Evolutionary conservation across 1,140 invertebrate species (phyloP).

Genomic region (Araneus ventricosus): DNA sequence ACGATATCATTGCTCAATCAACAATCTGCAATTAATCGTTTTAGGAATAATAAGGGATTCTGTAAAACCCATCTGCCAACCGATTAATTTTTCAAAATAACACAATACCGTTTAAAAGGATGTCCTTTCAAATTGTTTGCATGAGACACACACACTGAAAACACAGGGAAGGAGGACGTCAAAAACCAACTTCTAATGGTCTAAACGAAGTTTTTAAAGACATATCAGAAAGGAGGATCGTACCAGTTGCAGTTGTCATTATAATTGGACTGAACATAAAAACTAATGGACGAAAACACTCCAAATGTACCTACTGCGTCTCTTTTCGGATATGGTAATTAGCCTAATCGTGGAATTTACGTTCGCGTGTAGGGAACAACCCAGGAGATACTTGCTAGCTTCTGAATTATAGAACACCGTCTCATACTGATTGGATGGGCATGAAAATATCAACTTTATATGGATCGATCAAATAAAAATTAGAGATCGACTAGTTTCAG

Average conservation of each 20-base stretch:
- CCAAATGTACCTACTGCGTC: neutral
- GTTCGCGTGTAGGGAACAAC: neutral
- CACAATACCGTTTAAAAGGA: neutral
- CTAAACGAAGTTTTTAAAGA: no score
- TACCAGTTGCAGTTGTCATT: neutral
- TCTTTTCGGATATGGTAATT: neutral
- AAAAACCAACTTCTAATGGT: no score
- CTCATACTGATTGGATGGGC: no score
- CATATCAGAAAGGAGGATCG: no score
- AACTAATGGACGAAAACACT: neutral
- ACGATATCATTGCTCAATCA: neutral
- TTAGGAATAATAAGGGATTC: neutral
- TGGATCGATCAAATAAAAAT: no score
- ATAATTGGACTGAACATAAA: neutral
- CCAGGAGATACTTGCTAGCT: neutral
- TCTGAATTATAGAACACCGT: no score
- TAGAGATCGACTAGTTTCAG: no score
- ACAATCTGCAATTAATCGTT: neutral
- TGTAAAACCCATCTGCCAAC: neutral
- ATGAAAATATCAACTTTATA: no score
- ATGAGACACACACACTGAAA: neutral
- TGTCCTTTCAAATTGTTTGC: neutral
- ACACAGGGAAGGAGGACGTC: no score
- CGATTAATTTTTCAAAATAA: conserved; percentile 1
- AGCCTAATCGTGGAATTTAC: neutral